These are phyloP conservation scores for Nycticebus coucang DNA, from an alignment of 2,113 vertebrate genomes.

Conservation along the genomic window DNA sequence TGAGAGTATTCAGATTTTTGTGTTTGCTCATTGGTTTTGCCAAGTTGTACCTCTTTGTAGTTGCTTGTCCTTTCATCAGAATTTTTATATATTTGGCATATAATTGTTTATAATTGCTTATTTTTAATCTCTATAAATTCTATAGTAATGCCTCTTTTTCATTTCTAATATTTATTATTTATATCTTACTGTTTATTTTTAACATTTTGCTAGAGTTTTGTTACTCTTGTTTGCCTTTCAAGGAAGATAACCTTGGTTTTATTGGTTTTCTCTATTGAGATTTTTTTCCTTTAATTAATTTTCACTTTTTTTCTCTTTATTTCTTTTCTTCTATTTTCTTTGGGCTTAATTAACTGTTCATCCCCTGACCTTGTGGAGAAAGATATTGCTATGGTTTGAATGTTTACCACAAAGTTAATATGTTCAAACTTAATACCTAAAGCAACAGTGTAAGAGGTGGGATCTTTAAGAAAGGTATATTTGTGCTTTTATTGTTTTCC, in stretches of 20 bases:
- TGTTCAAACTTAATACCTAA: no score
- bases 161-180: not conserved
- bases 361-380: no score
- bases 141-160: not conserved
- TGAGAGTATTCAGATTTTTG: not conserved
- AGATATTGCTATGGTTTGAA: no score
- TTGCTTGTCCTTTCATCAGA: not conserved
- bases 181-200: not conserved
- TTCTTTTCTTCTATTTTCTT: no score
- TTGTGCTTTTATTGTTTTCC: slow-evolving; percentile 52
- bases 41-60: not conserved
- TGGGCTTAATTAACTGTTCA: no score
- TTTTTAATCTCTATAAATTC: not conserved
- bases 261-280: no score
- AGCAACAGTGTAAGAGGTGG: no score
- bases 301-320: no score
- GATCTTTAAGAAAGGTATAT: not conserved
- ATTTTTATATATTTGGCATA: not conserved
- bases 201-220: not conserved
- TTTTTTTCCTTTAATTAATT: no score
- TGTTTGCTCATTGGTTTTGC: not conserved
- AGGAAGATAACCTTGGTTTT: no score
- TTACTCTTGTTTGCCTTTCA: no score
- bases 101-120: not conserved
- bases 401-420: no score